A percentile compares a stretch with the other conserved stretches of the same genome.
These are phyloP conservation scores for Cephus nigrinus DNA, from an alignment of 2,888 invertebrate genomes.

Conservation along the genomic window DNA sequence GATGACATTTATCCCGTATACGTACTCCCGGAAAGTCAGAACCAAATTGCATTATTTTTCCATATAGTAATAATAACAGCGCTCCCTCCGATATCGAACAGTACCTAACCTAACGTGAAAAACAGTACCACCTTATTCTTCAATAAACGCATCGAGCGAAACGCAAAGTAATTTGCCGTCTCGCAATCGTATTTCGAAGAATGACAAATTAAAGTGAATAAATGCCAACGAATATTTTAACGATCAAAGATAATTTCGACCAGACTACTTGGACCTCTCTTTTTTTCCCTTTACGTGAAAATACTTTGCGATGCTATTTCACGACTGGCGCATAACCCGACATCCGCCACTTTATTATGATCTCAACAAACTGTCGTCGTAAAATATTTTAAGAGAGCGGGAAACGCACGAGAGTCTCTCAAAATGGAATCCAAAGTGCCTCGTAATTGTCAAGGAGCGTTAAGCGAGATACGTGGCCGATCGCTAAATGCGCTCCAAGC, in stretches of 20 bases:
- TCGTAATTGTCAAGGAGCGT: background rate
- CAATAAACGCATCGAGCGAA: background rate
- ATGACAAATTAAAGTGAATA: background rate
- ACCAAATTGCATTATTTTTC: background rate
- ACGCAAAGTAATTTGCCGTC: background rate
- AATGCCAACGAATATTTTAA: background rate
- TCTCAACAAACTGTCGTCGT: slow-evolving; percentile 32
- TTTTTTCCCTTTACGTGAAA: background rate
- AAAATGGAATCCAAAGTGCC: background rate
- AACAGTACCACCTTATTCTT: background rate
- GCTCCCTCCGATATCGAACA: background rate
- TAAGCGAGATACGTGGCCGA: background rate
- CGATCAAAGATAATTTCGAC: background rate
- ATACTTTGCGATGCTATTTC: background rate
- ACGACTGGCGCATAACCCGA: background rate
- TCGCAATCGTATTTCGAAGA: background rate
- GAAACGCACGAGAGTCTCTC: background rate
- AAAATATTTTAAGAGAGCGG: slow-evolving; percentile 31
- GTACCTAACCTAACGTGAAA: background rate
- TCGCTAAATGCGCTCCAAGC: background rate
- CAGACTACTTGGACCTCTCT: background rate
- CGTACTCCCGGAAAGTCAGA: background rate
- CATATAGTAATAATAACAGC: background rate
- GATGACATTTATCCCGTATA: background rate
- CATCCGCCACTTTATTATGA: slow-evolving; percentile 30